Percentiles rank a stretch among this genome's conserved stretches.
phyloP scores from a whole-genome alignment of 2,888 invertebrate species.

The Scaptomyza tumidula region DNA sequence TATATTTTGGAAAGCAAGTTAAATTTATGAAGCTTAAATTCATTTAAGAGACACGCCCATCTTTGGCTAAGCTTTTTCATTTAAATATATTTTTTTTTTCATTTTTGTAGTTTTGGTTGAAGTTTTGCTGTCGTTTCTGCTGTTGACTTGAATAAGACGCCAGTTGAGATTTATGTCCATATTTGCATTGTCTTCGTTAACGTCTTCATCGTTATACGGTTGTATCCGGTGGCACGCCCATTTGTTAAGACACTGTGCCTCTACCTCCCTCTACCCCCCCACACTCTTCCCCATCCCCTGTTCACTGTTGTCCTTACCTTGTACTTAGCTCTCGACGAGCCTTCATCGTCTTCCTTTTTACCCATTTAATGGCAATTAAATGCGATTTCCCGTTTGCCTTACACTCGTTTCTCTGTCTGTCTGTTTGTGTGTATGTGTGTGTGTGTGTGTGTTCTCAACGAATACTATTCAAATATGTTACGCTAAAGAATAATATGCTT shows the following conservation, averaged over 20 bases:
- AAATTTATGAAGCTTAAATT: neutral
- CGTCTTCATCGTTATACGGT: constrained; percentile 43
- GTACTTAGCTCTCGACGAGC: constrained; percentile 20
- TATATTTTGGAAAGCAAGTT: too few species aligned
- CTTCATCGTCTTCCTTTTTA: constrained; percentile 26
- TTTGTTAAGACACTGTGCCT: constrained; percentile 1
- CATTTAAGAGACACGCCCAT: neutral
- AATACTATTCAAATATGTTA: too few species aligned
- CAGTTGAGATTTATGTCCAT: constrained; percentile 70
- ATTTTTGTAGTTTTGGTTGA: constrained; percentile 12
- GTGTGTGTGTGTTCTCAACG: neutral
- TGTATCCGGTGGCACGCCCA: constrained; percentile 46
- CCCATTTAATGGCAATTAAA: constrained; percentile 64
- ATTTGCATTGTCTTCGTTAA: constrained; percentile 73
- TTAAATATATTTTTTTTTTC: neutral
- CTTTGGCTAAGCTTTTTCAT: neutral
- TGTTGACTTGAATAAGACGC: constrained; percentile 60
- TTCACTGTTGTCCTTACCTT: constrained; percentile 24
- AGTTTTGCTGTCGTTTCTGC: constrained; percentile 29
- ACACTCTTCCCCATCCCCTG: neutral
- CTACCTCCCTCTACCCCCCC: too few species aligned
- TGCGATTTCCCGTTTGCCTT: constrained; percentile 50
- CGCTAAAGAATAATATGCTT: too few species aligned
- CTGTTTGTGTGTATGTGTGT: neutral
- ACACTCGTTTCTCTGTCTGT: constrained; percentile 15